Evolutionary conservation across 2,888 invertebrate species (phyloP).

Genomic region (Empis livida): DNA sequence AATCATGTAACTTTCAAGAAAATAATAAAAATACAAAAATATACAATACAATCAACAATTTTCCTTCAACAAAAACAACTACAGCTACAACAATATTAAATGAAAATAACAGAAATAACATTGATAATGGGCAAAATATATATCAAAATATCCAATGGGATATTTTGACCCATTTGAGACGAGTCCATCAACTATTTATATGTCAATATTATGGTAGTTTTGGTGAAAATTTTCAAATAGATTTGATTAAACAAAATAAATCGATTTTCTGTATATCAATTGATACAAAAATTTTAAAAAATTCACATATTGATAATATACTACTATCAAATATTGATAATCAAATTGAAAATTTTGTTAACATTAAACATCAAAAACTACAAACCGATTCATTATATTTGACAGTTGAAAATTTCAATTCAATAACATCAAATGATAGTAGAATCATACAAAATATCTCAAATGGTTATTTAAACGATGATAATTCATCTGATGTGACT

Average conservation of each 20-base stretch:
- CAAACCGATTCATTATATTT: too few relatives aligned
- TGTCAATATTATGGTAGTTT: slow-evolving; percentile 25
- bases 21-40: not conserved
- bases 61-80: not conserved
- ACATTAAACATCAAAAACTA: too few relatives aligned
- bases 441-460: too few relatives aligned
- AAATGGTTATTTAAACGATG: too few relatives aligned
- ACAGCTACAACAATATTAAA: not conserved
- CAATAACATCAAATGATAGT: too few relatives aligned
- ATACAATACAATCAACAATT: too few relatives aligned
- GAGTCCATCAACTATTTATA: slow-evolving; percentile 23
- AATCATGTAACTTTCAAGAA: slow-evolving; percentile 22
- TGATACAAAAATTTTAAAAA: not conserved
- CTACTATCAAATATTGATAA: too few relatives aligned
- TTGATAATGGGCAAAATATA: not conserved
- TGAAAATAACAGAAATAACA: not conserved
- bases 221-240: slow-evolving; percentile 18
- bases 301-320: too few relatives aligned
- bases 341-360: too few relatives aligned
- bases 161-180: slow-evolving; percentile 24
- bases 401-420: too few relatives aligned
- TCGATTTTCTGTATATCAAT: not conserved
- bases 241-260: slow-evolving; percentile 7
- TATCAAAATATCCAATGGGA: slow-evolving; percentile 19
- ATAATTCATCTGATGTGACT: too few relatives aligned